phyloP scores from a whole-genome alignment of 2,888 invertebrate genomes.

The Aelia acuminata region DNA sequence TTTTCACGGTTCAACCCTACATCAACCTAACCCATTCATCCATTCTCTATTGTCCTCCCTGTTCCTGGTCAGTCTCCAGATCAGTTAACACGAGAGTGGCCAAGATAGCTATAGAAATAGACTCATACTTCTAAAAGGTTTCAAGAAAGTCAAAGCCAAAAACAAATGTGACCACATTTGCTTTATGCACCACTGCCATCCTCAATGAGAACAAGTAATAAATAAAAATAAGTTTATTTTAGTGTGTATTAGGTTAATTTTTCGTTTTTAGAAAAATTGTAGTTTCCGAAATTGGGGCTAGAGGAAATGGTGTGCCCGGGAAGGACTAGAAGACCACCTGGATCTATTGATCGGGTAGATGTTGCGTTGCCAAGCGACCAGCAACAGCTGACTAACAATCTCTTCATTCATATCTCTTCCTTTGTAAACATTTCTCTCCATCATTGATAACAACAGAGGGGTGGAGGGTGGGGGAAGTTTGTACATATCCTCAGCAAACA shows the following conservation, averaged over 20 bases:
- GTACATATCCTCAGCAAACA: background rate
- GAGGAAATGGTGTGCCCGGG: background rate
- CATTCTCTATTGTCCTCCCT: too few species aligned
- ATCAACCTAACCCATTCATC: too few species aligned
- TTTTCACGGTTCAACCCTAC: too few species aligned
- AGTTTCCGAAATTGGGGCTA: background rate
- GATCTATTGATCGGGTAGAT: constrained; percentile 18
- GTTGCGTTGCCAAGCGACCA: constrained; percentile 22
- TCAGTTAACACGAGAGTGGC: too few species aligned
- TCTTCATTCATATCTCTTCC: background rate
- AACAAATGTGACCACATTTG: too few species aligned
- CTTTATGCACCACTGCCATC: too few species aligned
- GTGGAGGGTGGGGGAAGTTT: background rate
- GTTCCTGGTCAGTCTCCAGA: too few species aligned
- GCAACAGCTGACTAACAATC: constrained; percentile 32
- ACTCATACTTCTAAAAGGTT: too few species aligned
- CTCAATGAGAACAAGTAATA: too few species aligned
- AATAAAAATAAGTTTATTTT: too few species aligned
- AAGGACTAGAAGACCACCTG: constrained; percentile 17
- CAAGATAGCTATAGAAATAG: too few species aligned
- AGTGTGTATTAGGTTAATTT: background rate
- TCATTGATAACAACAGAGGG: background rate
- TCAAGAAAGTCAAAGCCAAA: too few species aligned
- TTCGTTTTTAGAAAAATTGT: background rate
- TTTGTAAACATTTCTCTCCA: background rate